Evolutionary conservation across 1,140 invertebrate species (phyloP).

Genomic region (Neodiprion fabricii): DNA sequence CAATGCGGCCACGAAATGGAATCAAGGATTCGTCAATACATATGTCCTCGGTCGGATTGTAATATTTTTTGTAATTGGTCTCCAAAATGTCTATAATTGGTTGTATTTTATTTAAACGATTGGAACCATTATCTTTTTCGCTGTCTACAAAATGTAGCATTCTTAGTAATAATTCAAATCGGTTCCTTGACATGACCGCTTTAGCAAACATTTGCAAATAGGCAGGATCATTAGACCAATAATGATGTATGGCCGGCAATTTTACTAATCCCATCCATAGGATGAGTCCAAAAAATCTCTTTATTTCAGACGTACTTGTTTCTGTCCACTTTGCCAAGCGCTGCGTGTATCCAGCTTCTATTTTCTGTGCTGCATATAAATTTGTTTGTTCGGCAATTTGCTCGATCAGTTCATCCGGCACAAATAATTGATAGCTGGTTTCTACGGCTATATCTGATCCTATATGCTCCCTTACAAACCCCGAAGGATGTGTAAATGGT

Average conservation of each 20-base stretch:
- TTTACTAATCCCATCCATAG: slow-evolving; percentile 20
- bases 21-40: slow-evolving; percentile 55
- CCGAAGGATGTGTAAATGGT: slow-evolving; percentile 21
- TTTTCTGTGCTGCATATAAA: neutral
- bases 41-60: slow-evolving; percentile 41
- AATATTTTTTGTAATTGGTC: slow-evolving; percentile 40
- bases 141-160: slow-evolving; percentile 50
- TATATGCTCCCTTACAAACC: slow-evolving; percentile 16
- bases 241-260: slow-evolving; percentile 8
- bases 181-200: slow-evolving; percentile 42
- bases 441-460: slow-evolving; percentile 9
- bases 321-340: slow-evolving; percentile 12
- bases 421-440: slow-evolving; percentile 13
- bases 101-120: slow-evolving; percentile 44
- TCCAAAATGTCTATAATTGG: slow-evolving; percentile 37
- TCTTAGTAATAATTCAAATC: slow-evolving; percentile 47
- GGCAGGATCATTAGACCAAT: slow-evolving; percentile 15
- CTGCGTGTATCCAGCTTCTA: neutral
- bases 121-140: slow-evolving; percentile 29
- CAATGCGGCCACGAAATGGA: slow-evolving; percentile 49
- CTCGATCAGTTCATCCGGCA: slow-evolving; percentile 15
- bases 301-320: slow-evolving; percentile 24
- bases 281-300: slow-evolving; percentile 19
- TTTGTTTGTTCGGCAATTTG: slow-evolving; percentile 10
- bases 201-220: slow-evolving; percentile 18